These are phyloP conservation scores for Phallusia fumigata DNA, from an alignment of 23 tunicate genomes.

Conservation along the genomic window DNA sequence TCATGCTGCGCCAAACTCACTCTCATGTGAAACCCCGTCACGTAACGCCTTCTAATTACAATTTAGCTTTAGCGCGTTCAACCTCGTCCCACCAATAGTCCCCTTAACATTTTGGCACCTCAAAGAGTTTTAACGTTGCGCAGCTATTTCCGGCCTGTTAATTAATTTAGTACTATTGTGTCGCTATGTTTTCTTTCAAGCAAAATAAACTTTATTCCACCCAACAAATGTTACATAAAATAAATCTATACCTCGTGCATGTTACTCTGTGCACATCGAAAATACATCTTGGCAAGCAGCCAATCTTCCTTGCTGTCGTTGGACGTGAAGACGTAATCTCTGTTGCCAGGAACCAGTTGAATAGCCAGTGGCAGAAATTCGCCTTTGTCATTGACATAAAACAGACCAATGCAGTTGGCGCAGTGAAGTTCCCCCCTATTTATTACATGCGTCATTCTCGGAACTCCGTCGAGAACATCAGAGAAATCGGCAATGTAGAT, in stretches of 20 bases:
- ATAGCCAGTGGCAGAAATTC: constrained; percentile 50
- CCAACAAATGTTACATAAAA: background rate
- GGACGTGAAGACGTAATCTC: constrained; percentile 40
- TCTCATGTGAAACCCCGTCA: too few species aligned
- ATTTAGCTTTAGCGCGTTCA: too few species aligned
- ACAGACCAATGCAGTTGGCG: constrained; percentile 28
- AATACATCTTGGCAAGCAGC: constrained; percentile 70
- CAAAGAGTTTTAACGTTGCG: too few species aligned
- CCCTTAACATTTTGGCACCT: too few species aligned
- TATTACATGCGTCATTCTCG: background rate
- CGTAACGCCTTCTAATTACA: too few species aligned
- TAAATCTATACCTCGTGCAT: constrained; percentile 35
- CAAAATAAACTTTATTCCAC: background rate
- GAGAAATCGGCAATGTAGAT: background rate
- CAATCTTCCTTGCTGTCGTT: constrained; percentile 34
- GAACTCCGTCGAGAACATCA: background rate
- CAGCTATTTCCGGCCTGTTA: too few species aligned
- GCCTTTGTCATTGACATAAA: constrained; percentile 24
- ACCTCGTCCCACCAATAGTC: too few species aligned
- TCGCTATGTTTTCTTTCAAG: too few species aligned
- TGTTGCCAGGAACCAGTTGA: constrained; percentile 31
- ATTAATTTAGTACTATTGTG: too few species aligned
- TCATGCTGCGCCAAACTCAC: too few species aligned
- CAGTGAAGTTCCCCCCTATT: background rate
- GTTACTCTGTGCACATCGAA: constrained; percentile 3